These are phyloP conservation scores for Conops quadrifasciatus DNA, from an alignment of 2,888 invertebrate species.

Conservation along the genomic window DNA sequence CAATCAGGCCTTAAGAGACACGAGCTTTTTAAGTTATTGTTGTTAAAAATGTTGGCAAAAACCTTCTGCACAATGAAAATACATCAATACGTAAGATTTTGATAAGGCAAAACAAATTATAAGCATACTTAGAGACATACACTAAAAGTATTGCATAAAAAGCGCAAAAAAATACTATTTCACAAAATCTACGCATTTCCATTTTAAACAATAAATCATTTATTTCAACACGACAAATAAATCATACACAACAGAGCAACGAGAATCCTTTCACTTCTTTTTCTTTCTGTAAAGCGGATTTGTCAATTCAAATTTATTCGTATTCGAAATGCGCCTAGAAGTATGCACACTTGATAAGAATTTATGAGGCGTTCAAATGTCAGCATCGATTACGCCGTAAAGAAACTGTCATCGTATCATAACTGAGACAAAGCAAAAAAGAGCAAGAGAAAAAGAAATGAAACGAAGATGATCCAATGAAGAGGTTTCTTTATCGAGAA, in stretches of 20 bases:
- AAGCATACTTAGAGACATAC: no score
- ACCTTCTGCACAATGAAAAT: no score
- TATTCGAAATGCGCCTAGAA: slow-evolving; percentile 26
- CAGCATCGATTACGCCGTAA: slow-evolving; percentile 19
- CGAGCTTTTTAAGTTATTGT: no score
- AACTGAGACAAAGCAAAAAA: background rate
- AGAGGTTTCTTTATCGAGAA: background rate
- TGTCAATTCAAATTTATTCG: slow-evolving; percentile 23
- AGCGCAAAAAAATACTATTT: background rate
- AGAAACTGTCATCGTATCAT: background rate
- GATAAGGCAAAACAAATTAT: no score
- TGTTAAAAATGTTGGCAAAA: no score
- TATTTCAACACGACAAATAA: slow-evolving; percentile 7
- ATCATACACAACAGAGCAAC: slow-evolving; percentile 9
- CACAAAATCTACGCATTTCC: background rate
- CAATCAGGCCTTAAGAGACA: no score
- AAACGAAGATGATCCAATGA: slow-evolving; percentile 28
- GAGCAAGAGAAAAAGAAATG: background rate
- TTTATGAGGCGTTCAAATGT: slow-evolving; percentile 31
- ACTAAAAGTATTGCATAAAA: no score
- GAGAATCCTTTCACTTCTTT: background rate
- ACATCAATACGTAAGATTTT: no score
- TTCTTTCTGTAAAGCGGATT: slow-evolving; percentile 20
- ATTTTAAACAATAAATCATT: background rate
- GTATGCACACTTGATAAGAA: slow-evolving; percentile 28